These are phyloP conservation scores for Cheilosia scutellata DNA, from an alignment of 2,888 invertebrate species.

Conservation along the genomic window DNA sequence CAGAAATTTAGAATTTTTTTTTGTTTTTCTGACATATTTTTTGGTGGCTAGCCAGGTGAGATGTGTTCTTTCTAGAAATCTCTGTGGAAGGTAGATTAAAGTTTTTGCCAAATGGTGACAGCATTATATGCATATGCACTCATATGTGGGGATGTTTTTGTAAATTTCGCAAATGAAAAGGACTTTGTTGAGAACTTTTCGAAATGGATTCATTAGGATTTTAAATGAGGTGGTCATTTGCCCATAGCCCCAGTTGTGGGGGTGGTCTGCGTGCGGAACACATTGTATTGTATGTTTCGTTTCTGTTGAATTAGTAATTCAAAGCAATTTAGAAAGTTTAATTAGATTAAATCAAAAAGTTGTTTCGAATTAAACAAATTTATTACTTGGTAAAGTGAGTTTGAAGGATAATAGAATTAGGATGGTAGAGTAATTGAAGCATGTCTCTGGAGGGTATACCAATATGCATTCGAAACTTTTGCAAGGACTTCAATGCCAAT, in stretches of 20 bases:
- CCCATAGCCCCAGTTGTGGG: neutral
- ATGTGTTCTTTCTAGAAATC: neutral
- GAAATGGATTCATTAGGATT: constrained; percentile 55
- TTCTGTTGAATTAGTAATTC: constrained; percentile 42
- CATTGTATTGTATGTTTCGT: constrained; percentile 13
- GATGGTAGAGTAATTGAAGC: too few relatives aligned
- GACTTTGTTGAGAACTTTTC: constrained; percentile 35
- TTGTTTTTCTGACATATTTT: constrained; percentile 48
- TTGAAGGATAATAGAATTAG: neutral
- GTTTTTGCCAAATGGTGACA: constrained; percentile 17
- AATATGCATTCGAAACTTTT: too few relatives aligned
- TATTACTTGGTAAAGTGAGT: neutral
- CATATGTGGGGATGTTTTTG: neutral
- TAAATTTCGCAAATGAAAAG: constrained; percentile 51
- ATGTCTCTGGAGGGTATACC: too few relatives aligned
- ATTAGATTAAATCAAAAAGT: constrained; percentile 38
- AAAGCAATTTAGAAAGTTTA: constrained; percentile 25
- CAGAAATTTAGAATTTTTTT: constrained; percentile 31
- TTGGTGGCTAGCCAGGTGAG: constrained; percentile 61
- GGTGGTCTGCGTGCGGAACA: neutral
- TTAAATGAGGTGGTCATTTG: constrained; percentile 51
- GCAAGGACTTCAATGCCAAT: too few relatives aligned
- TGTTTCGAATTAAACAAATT: constrained; percentile 6
- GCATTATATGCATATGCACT: neutral
- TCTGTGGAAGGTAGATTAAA: constrained; percentile 32